Percentiles rank a stretch among this genome's conserved stretches.
These are phyloP conservation scores for Itoplectis maculator DNA, from an alignment of 2,888 invertebrate species.

Conservation along the genomic window DNA sequence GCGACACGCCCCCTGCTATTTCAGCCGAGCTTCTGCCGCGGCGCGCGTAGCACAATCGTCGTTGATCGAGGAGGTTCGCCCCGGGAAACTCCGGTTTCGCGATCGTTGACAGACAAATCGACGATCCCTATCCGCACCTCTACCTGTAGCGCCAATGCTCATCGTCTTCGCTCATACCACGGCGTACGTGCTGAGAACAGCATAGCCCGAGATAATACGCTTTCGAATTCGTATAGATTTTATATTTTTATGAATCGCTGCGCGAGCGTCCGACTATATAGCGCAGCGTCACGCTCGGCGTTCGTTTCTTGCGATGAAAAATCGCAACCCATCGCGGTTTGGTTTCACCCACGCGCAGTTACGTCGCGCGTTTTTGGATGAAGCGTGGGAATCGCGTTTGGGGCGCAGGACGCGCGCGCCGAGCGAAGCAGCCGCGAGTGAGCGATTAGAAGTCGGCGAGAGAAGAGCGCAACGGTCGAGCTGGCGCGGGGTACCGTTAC, in stretches of 20 bases:
- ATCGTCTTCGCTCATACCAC: constrained; percentile 15
- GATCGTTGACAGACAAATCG: constrained; percentile 66
- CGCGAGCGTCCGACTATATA: not conserved
- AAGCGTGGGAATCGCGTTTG: constrained; percentile 73
- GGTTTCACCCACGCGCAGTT: constrained; percentile 49
- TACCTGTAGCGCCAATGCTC: constrained; percentile 37
- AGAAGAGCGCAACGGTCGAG: constrained; percentile 63
- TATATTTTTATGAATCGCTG: not conserved
- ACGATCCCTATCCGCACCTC: constrained; percentile 52
- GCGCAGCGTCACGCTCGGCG: not conserved
- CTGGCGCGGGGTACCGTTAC: constrained; percentile 66
- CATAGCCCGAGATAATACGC: constrained; percentile 41
- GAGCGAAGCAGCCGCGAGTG: constrained; percentile 65
- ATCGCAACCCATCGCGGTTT: constrained; percentile 5
- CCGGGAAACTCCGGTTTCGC: constrained; percentile 56
- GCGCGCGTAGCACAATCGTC: constrained; percentile 60
- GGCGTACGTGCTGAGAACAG: constrained; percentile 26
- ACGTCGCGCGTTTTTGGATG: constrained; percentile 61
- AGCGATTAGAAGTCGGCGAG: constrained; percentile 69
- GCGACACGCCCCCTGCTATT: constrained; percentile 30
- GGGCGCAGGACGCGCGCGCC: too few species aligned
- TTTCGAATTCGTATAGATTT: not conserved
- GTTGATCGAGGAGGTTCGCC: constrained; percentile 49
- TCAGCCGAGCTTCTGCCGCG: constrained; percentile 41
- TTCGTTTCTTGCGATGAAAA: not conserved